A percentile compares a stretch with the other conserved stretches of the same genome.
These are phyloP conservation scores for Phyto melanocephala DNA, from an alignment of 2,888 invertebrate genomes.

Conservation along the genomic window DNA sequence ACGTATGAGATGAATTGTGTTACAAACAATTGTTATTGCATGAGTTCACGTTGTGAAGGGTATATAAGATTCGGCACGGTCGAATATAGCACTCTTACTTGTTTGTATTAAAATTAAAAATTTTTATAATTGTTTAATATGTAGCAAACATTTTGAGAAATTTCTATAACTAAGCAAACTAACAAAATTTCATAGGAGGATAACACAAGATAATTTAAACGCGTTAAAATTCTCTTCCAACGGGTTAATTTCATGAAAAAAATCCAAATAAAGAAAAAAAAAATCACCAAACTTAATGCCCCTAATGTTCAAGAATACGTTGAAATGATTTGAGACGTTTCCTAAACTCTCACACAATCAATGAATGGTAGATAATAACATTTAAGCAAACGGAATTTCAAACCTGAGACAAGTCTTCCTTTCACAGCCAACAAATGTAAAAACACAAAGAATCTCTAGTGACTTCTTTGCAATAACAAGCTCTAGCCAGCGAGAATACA, in stretches of 20 bases:
- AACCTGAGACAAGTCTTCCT: constrained; percentile 12
- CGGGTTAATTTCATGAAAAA: constrained; percentile 34
- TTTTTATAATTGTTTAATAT: too few species aligned
- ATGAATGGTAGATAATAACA: constrained; percentile 36
- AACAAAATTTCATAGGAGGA: too few species aligned
- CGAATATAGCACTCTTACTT: too few species aligned
- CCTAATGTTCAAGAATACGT: constrained; percentile 27
- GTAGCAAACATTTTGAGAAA: too few species aligned
- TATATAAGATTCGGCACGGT: too few species aligned
- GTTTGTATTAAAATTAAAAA: too few species aligned
- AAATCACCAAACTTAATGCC: neutral
- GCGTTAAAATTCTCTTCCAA: neutral
- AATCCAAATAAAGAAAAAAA: neutral
- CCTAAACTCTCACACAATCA: constrained; percentile 60
- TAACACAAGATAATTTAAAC: too few species aligned
- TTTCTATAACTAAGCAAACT: too few species aligned
- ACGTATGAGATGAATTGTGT: too few species aligned
- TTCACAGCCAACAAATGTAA: neutral
- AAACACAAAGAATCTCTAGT: constrained; percentile 22
- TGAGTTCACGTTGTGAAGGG: too few species aligned
- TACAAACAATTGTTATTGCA: too few species aligned
- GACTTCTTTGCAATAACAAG: constrained; percentile 12
- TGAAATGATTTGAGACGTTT: constrained; percentile 51
- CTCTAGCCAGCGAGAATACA: neutral
- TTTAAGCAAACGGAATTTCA: constrained; percentile 55